Evolutionary conservation across 2,797 vertebrate genomes (phyloP).

Genomic region (Anabacerthia variegaticeps): DNA sequence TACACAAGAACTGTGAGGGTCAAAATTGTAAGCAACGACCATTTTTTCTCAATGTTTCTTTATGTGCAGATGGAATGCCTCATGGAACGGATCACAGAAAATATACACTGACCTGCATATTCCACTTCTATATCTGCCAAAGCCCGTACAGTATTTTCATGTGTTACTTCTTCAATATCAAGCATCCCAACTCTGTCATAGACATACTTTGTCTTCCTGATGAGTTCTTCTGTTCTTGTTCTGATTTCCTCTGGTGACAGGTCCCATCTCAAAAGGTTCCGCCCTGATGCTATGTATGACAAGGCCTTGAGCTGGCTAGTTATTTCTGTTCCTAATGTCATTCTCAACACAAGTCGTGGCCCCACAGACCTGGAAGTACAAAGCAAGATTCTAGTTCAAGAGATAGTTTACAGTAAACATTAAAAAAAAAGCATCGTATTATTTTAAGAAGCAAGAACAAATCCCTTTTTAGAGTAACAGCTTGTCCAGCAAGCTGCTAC

Average conservation of each 20-base stretch:
- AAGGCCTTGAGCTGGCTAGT: constrained; percentile 64
- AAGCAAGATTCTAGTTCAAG: not conserved
- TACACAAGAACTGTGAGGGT: not conserved
- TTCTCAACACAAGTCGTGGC: constrained; percentile 73
- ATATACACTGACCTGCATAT: constrained; percentile 81
- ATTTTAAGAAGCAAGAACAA: not conserved
- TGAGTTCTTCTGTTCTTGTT: constrained; percentile 81
- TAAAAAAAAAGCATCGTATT: not conserved
- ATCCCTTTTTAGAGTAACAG: not conserved
- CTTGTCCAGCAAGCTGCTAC: not conserved
- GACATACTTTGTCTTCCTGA: constrained; percentile 82
- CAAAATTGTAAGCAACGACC: not conserved
- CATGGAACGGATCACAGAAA: not conserved
- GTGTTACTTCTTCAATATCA: constrained; percentile 78
- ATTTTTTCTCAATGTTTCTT: not conserved
- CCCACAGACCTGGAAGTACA: constrained; percentile 71
- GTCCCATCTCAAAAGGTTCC: constrained; percentile 86
- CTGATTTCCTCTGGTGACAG: constrained; percentile 87
- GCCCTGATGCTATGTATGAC: constrained; percentile 64
- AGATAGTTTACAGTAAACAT: not conserved
- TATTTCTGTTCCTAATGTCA: constrained; percentile 81
- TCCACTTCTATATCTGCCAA: constrained; percentile 87
- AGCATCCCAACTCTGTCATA: constrained; percentile 85
- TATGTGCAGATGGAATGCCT: not conserved
- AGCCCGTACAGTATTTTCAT: constrained; percentile 86